Conservation (phyloP, 2,797 vertebrate genomes). For the Myiotriccus ornatus region DNA sequence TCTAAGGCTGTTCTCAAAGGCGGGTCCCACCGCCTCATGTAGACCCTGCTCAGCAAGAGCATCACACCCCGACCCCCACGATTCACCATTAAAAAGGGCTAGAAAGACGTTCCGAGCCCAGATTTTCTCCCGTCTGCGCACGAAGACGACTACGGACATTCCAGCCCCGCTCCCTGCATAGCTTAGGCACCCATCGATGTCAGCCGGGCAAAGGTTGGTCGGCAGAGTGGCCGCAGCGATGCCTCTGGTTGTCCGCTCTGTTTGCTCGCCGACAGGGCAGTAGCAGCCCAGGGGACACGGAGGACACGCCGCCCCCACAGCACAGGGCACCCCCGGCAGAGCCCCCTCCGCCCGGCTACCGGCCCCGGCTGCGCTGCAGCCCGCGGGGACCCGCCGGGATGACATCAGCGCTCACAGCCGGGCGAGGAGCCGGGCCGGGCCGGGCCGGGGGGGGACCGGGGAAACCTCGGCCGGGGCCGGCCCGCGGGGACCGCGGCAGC, state of each 20-base stretch:
- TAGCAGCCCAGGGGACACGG: background rate
- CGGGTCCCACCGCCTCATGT: background rate
- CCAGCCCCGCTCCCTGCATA: background rate
- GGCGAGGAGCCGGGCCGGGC: background rate
- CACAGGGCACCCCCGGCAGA: background rate
- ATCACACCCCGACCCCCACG: background rate
- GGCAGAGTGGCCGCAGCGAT: background rate
- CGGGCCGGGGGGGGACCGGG: background rate
- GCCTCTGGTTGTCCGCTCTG: background rate
- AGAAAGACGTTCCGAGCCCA: background rate
- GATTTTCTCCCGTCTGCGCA: background rate
- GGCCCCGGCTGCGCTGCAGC: slow-evolving; percentile 26
- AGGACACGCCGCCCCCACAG: background rate
- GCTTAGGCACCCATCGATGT: background rate
- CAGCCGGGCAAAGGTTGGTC: background rate
- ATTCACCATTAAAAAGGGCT: background rate
- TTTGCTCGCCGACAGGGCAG: background rate
- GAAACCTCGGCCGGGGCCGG: background rate
- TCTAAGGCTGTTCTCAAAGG: background rate
- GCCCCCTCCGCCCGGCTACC: background rate
- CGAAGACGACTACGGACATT: background rate
- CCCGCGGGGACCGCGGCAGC: background rate
- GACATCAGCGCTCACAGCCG: slow-evolving; percentile 47
- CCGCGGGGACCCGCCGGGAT: slow-evolving; percentile 37
- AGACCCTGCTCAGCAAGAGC: background rate